Conservation (phyloP, 64 coral and sea anemone genomes). For the Acropora tenuis region DNA sequence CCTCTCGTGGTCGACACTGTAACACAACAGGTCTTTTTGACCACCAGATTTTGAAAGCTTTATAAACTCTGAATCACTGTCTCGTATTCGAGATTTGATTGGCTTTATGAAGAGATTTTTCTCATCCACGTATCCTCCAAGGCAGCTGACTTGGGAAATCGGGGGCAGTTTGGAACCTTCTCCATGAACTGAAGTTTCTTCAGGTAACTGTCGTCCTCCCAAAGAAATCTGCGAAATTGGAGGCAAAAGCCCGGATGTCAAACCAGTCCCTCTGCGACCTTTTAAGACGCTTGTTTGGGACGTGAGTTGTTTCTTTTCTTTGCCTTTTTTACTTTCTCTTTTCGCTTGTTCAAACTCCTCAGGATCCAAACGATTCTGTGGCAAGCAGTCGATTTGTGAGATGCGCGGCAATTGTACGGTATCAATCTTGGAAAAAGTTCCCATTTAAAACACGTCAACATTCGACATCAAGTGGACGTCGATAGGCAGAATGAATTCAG, state of each 20-base stretch:
- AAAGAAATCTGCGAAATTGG: slow-evolving; percentile 63
- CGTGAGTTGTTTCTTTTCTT: slow-evolving; percentile 25
- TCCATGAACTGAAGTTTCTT: background rate
- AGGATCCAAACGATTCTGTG: slow-evolving; percentile 40
- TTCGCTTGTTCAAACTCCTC: slow-evolving; percentile 9
- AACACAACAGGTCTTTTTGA: slow-evolving; percentile 39
- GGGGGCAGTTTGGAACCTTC: slow-evolving; percentile 39
- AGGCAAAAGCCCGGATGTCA: slow-evolving; percentile 5
- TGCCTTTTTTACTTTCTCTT: slow-evolving; percentile 1
- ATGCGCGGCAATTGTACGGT: slow-evolving; percentile 19
- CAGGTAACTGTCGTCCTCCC: slow-evolving; percentile 37
- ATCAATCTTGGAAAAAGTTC: slow-evolving; percentile 4
- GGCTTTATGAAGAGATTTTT: background rate
- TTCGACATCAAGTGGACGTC: background rate
- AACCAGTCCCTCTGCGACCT: background rate
- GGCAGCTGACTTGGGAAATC: slow-evolving; percentile 63
- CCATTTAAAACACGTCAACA: background rate
- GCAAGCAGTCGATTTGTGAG: slow-evolving; percentile 64
- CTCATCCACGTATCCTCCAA: slow-evolving; percentile 14
- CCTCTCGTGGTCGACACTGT: background rate
- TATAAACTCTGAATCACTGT: slow-evolving; percentile 58
- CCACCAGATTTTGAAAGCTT: slow-evolving; percentile 59
- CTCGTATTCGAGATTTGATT: slow-evolving; percentile 25
- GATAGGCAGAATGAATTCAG: background rate
- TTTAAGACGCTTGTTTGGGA: slow-evolving; percentile 11